A percentile compares a stretch with the other conserved stretches of the same genome.
phyloP scores from a whole-genome alignment of 2,113 vertebrate species.

The Leuciscus idus region DNA sequence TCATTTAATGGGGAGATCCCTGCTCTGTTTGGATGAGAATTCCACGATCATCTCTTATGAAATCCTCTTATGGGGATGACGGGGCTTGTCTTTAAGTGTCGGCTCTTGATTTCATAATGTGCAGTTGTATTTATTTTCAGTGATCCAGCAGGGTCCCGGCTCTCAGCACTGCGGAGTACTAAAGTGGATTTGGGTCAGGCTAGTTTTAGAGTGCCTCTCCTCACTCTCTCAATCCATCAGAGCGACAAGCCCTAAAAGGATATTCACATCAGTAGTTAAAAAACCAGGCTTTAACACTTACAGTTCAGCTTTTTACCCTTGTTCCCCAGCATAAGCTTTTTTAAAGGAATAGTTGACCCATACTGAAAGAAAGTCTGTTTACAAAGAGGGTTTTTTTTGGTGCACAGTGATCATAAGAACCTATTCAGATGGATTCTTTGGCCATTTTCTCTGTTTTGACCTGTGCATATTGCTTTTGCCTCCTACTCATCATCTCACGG shows the following conservation, averaged over 20 bases:
- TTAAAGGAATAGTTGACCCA: not conserved
- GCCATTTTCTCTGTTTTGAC: slow-evolving; percentile 10
- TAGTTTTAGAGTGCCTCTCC: slow-evolving; percentile 24
- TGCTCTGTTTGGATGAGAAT: not conserved
- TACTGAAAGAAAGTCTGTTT: not conserved
- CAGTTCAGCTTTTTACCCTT: slow-evolving; percentile 6
- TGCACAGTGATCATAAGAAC: not conserved
- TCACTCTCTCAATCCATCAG: slow-evolving; percentile 14
- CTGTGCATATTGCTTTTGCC: slow-evolving; percentile 1
- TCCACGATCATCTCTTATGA: slow-evolving; percentile 31
- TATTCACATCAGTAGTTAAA: slow-evolving; percentile 24
- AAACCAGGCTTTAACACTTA: slow-evolving; percentile 13
- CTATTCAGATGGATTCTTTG: not conserved
- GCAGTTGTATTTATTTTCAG: slow-evolving; percentile 31
- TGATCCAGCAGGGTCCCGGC: slow-evolving; percentile 22
- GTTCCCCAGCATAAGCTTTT: not conserved
- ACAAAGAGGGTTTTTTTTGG: not conserved
- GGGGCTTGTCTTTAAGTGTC: slow-evolving; percentile 17
- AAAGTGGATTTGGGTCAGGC: slow-evolving; percentile 30
- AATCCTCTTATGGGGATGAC: slow-evolving; percentile 20
- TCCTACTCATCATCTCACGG: slow-evolving; percentile 1
- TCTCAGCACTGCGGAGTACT: not conserved
- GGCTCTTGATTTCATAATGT: slow-evolving; percentile 42
- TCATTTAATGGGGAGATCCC: slow-evolving; percentile 13
- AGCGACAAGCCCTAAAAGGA: slow-evolving; percentile 34